Evolutionary conservation across 2,113 vertebrate species (phyloP).

Genomic region (Anarhynchus alexandrinus): DNA sequence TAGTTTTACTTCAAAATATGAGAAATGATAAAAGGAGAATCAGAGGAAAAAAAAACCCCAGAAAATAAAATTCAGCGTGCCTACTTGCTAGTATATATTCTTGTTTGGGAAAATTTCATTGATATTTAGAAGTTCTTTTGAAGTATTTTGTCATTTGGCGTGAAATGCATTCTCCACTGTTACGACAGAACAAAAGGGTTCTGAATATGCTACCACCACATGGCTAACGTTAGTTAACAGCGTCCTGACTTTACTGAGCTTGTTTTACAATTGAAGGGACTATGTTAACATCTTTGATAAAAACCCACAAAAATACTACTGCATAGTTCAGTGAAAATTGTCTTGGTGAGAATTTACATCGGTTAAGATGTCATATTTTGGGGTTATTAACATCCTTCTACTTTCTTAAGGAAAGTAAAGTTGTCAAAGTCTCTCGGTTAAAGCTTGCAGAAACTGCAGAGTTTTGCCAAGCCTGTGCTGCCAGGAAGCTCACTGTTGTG

Average conservation of each 20-base stretch:
- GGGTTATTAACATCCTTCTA: background rate
- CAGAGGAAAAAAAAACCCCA: background rate
- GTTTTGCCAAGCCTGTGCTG: background rate
- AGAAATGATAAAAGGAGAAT: background rate
- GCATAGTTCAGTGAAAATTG: background rate
- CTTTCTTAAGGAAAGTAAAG: background rate
- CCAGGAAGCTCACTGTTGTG: background rate
- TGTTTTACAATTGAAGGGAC: background rate
- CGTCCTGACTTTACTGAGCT: background rate
- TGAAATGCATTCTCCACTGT: background rate
- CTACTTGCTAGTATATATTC: background rate
- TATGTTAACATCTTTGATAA: background rate
- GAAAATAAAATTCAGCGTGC: background rate
- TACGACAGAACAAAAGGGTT: background rate
- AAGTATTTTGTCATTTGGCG: background rate
- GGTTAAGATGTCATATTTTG: background rate
- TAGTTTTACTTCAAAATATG: background rate
- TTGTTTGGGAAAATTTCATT: background rate
- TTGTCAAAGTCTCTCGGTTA: background rate
- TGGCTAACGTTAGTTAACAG: background rate
- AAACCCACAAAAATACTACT: background rate
- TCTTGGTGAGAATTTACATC: background rate
- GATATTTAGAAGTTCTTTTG: background rate
- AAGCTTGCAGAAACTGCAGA: background rate
- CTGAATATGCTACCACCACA: background rate